These are phyloP conservation scores for Girardia tigrina DNA, from an alignment of 2,888 invertebrate genomes.

Conservation along the genomic window DNA sequence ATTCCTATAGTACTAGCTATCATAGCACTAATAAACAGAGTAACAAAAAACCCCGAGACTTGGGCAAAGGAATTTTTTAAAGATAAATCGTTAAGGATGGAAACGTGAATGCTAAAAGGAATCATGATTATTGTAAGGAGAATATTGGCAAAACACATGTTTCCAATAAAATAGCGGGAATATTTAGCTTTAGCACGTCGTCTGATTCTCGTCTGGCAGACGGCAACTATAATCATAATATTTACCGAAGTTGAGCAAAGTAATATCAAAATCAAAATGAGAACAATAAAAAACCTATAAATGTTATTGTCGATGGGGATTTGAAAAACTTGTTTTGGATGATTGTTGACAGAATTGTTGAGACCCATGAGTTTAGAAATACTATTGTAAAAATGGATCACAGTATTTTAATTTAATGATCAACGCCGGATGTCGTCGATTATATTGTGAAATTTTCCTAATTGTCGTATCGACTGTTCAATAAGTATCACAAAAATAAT, in stretches of 20 bases:
- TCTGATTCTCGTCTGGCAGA: neutral
- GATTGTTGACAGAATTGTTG: too few species aligned
- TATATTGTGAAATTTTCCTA: too few species aligned
- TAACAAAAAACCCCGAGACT: neutral
- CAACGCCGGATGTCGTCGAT: too few species aligned
- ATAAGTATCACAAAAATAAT: too few species aligned
- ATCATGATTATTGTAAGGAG: neutral
- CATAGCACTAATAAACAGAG: conserved; percentile 9
- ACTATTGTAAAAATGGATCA: too few species aligned
- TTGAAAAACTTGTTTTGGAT: neutral
- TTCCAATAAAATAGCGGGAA: conserved; percentile 6
- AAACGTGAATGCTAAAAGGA: neutral
- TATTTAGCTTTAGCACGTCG: neutral
- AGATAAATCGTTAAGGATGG: neutral
- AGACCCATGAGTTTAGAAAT: too few species aligned
- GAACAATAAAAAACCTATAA: neutral
- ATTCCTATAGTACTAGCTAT: neutral
- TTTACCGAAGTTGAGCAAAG: neutral
- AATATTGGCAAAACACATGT: conserved; percentile 5
- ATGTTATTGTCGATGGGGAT: conserved; percentile 10
- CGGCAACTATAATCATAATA: neutral
- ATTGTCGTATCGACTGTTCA: too few species aligned
- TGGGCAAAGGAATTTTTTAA: neutral
- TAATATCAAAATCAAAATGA: neutral
- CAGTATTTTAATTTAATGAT: too few species aligned